A percentile compares a stretch with the other conserved stretches of the same genome.
Evolutionary conservation across 2,888 invertebrate species (phyloP).

Genomic region (Thyatira batis): DNA sequence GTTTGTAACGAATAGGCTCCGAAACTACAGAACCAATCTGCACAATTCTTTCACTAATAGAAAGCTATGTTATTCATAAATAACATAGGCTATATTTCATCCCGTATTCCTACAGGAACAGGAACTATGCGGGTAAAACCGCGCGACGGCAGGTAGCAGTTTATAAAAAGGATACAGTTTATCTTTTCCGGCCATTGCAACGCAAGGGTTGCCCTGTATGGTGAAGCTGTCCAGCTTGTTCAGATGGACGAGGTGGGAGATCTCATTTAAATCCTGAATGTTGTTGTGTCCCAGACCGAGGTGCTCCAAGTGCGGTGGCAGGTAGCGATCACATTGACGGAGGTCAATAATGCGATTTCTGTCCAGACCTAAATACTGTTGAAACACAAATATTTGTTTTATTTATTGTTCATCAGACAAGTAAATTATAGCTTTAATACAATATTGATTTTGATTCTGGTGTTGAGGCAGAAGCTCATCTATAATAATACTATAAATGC

Average conservation of each 20-base stretch:
- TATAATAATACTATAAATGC: too few relatives aligned
- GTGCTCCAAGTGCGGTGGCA: slow-evolving; percentile 88
- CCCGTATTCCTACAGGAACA: too few relatives aligned
- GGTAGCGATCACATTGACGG: slow-evolving; percentile 90
- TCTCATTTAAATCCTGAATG: slow-evolving; percentile 92
- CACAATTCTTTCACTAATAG: too few relatives aligned
- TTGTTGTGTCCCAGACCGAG: slow-evolving; percentile 92
- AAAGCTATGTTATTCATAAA: too few relatives aligned
- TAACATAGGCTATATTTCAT: too few relatives aligned
- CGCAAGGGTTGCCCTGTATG: slow-evolving; percentile 93
- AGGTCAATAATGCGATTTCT: slow-evolving; percentile 93
- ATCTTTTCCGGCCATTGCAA: slow-evolving; percentile 87
- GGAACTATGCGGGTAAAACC: too few relatives aligned
- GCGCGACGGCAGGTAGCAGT: too few relatives aligned
- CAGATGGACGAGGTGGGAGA: slow-evolving; percentile 90
- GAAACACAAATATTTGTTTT: slow-evolving; percentile 9
- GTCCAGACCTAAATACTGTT: slow-evolving; percentile 91
- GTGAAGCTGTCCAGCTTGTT: slow-evolving; percentile 90
- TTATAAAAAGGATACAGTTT: slow-evolving; percentile 87
- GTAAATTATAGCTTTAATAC: too few relatives aligned
- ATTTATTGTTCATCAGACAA: background rate
- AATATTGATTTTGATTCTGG: too few relatives aligned
- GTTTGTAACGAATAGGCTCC: too few relatives aligned
- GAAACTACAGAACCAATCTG: too few relatives aligned
- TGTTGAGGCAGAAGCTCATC: too few relatives aligned